Conservation (phyloP, 2,797 vertebrate species). For the Peromyscus eremicus region DNA sequence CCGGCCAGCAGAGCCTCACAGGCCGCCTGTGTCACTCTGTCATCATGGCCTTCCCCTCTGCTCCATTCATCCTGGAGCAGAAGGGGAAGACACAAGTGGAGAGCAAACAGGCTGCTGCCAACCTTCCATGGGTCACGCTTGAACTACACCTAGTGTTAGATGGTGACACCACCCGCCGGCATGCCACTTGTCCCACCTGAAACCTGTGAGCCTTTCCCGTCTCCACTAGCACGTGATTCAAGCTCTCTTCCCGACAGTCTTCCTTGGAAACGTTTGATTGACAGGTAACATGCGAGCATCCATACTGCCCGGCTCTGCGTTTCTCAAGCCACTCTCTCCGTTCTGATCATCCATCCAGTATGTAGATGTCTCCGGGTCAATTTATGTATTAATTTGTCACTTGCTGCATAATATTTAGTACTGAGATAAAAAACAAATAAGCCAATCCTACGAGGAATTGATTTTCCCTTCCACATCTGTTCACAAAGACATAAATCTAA, state of each 20-base stretch:
- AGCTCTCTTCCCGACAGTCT: background rate
- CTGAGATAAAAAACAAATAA: constrained; percentile 80
- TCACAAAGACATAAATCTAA: constrained; percentile 78
- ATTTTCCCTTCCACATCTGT: constrained; percentile 82
- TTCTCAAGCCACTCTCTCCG: background rate
- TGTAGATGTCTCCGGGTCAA: constrained; percentile 65
- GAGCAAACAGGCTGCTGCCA: background rate
- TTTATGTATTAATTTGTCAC: constrained; percentile 82
- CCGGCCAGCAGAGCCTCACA: background rate
- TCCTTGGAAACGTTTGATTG: background rate
- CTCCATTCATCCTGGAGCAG: background rate
- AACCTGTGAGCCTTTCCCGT: background rate
- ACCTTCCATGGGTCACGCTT: background rate
- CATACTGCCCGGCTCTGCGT: accelerated
- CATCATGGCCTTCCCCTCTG: background rate
- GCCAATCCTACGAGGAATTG: constrained; percentile 80
- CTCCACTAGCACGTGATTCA: background rate
- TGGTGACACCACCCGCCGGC: background rate
- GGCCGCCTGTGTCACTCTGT: background rate
- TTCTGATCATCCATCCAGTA: background rate
- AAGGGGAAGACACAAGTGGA: too few relatives aligned
- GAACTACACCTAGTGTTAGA: background rate
- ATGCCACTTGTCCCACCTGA: background rate
- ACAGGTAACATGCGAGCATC: background rate
- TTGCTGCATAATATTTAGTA: constrained; percentile 81